Evolutionary conservation across 2,797 vertebrate species (phyloP).

Genomic region (Neopelma chrysocephalum): DNA sequence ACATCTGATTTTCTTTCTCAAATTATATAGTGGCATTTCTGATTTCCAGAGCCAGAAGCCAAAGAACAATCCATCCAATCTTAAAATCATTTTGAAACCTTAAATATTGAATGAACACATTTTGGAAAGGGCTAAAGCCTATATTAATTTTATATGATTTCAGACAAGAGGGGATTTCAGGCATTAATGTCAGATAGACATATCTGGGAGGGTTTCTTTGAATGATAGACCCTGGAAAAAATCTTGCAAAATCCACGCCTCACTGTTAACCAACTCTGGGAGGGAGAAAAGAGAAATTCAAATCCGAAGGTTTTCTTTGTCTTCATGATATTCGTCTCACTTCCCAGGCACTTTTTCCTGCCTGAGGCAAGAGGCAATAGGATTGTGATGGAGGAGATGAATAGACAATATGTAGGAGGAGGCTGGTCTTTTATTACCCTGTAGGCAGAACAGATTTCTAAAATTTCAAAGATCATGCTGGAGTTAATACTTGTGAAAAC

Average conservation of each 20-base stretch:
- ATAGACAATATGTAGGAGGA: background rate
- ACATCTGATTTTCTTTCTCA: slow-evolving; percentile 12
- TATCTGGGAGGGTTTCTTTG: background rate
- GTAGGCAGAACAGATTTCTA: background rate
- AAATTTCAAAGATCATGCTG: background rate
- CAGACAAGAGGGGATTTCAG: background rate
- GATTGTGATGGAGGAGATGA: background rate
- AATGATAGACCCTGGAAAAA: background rate
- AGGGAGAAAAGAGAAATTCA: background rate
- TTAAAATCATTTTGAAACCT: slow-evolving; percentile 35
- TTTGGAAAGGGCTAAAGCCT: background rate
- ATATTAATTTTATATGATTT: slow-evolving; percentile 34
- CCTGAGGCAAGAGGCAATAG: background rate
- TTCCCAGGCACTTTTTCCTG: background rate
- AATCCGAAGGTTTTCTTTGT: background rate
- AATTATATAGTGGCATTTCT: background rate
- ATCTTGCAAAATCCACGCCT: background rate
- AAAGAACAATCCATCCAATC: background rate
- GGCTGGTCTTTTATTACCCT: background rate
- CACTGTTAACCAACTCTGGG: rapidly evolving
- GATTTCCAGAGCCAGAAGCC: background rate
- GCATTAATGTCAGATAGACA: background rate
- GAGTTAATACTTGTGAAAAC: background rate
- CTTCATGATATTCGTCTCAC: background rate
- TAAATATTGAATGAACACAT: slow-evolving; percentile 37